Conservation (phyloP, 2,113 vertebrate species). For the Strix uralensis region DNA sequence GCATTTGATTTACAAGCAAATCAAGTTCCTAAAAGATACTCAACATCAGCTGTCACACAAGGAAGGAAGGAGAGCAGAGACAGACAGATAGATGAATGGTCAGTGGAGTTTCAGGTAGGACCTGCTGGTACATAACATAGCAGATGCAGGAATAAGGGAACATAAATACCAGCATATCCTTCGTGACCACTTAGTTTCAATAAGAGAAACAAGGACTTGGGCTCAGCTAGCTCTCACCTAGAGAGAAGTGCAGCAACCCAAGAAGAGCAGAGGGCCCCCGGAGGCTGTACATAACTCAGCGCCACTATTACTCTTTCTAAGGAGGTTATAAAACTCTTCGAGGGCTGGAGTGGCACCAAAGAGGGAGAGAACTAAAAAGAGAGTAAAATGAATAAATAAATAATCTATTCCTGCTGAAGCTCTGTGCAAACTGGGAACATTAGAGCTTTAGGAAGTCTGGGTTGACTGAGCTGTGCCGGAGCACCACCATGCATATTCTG, state of each 20-base stretch:
- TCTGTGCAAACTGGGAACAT: background rate
- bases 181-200: slow-evolving; percentile 2
- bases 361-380: background rate
- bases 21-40: slow-evolving; percentile 24
- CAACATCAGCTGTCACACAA: background rate
- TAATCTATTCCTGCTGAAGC: background rate
- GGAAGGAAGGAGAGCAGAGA: background rate
- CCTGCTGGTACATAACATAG: background rate
- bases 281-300: background rate
- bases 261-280: background rate
- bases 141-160: background rate
- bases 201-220: background rate
- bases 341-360: background rate
- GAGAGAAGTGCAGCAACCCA: background rate
- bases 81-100: background rate
- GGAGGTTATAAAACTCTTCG: slow-evolving; percentile 12
- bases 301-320: slow-evolving; percentile 17
- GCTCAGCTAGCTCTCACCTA: background rate
- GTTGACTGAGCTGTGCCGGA: background rate
- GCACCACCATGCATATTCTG: background rate
- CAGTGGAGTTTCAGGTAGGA: background rate
- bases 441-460: background rate
- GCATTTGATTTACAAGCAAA: slow-evolving; percentile 54
- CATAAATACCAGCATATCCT: slow-evolving; percentile 1
- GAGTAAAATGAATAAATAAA: background rate